phyloP scores from a whole-genome alignment of 2,113 vertebrate species.

The Ploceus nigricollis region DNA sequence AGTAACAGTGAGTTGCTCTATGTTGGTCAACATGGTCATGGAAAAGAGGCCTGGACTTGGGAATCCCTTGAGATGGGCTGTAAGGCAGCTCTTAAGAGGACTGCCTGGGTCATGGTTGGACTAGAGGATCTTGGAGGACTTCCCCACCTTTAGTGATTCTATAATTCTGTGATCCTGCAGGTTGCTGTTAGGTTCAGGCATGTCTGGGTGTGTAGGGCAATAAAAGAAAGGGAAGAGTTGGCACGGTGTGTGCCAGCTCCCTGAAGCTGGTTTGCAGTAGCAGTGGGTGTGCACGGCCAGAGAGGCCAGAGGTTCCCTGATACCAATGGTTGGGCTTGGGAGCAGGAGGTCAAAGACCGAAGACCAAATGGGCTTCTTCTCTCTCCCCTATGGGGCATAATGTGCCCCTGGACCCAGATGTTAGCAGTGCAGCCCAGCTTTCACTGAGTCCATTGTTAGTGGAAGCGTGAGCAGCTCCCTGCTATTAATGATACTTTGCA shows the following conservation, averaged over 20 bases:
- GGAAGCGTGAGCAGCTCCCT: not conserved
- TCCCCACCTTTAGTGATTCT: not conserved
- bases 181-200: not conserved
- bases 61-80: not conserved
- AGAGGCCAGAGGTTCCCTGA: not conserved
- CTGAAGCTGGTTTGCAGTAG: not conserved
- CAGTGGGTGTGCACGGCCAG: not conserved
- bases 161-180: not conserved
- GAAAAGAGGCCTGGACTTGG: not conserved
- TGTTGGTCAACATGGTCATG: not conserved
- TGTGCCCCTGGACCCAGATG: rapidly evolving
- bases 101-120: not conserved
- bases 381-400: rapidly evolving
- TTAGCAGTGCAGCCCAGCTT: not conserved
- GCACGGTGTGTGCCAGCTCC: rapidly evolving
- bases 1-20: not conserved
- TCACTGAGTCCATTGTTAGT: too few relatives aligned
- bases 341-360: not conserved
- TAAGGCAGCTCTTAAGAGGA: not conserved
- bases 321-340: rapidly evolving
- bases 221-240: not conserved
- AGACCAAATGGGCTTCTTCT: not conserved
- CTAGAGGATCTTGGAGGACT: not conserved
- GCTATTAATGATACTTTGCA: not conserved
- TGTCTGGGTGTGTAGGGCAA: not conserved